Percentiles rank a stretch among this genome's conserved stretches.
phyloP scores from a whole-genome alignment of 2,888 invertebrate genomes.

The Dryomyza anilis region DNA sequence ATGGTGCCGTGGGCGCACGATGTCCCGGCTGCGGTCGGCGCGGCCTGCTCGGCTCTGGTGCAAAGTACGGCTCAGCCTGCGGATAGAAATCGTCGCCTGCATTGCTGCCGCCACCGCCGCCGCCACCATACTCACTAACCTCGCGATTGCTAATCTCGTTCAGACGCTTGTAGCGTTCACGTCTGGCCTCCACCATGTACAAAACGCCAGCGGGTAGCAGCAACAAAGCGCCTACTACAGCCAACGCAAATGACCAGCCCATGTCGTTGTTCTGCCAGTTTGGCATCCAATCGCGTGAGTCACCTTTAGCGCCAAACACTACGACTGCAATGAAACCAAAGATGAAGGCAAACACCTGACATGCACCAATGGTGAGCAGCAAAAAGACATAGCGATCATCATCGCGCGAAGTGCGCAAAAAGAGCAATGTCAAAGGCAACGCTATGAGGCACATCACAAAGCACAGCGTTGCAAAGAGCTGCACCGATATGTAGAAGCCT shows the following conservation, averaged over 20 bases:
- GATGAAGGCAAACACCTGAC: conserved; percentile 75
- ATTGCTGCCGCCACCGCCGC: too few species aligned
- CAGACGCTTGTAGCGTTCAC: conserved; percentile 74
- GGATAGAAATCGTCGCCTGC: conserved; percentile 62
- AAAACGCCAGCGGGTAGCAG: conserved; percentile 78
- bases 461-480: conserved; percentile 90
- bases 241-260: conserved; percentile 92
- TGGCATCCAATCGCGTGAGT: conserved; percentile 94
- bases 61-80: conserved; percentile 42
- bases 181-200: conserved; percentile 82
- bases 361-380: conserved; percentile 75
- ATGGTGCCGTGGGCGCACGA: conserved; percentile 39
- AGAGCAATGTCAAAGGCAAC: conserved; percentile 74
- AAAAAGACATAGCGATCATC: conserved; percentile 78
- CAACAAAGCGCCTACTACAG: conserved; percentile 76
- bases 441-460: conserved; percentile 81
- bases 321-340: conserved; percentile 83
- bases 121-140: conserved; percentile 68
- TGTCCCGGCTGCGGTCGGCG: conserved; percentile 51
- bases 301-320: conserved; percentile 88
- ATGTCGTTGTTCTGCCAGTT: conserved; percentile 94
- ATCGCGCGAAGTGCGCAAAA: conserved; percentile 75
- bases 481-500: conserved; percentile 90
- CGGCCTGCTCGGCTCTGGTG: conserved; percentile 50
- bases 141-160: conserved; percentile 73